These are phyloP conservation scores for Rhegmatorhina hoffmannsi DNA, from an alignment of 2,113 vertebrate genomes.

Conservation along the genomic window DNA sequence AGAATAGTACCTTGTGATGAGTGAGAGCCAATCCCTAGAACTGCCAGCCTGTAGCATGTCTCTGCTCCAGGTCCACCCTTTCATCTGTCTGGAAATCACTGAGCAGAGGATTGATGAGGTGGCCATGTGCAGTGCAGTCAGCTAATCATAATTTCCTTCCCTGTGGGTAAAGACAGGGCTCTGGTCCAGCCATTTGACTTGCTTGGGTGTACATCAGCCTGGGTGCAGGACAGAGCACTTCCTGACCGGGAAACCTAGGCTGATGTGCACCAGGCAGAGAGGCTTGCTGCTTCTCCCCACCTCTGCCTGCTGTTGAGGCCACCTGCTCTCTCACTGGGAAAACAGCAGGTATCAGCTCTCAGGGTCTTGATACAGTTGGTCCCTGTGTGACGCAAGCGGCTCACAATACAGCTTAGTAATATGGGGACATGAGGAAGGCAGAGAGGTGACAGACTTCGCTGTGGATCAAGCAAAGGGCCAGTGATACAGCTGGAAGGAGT, in stretches of 20 bases:
- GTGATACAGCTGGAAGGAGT: not conserved
- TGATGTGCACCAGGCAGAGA: not conserved
- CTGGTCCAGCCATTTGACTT: not conserved
- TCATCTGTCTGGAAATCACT: not conserved
- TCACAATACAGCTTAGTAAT: not conserved
- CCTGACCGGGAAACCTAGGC: fast-evolving
- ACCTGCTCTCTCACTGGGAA: not conserved
- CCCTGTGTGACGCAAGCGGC: not conserved
- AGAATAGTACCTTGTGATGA: not conserved
- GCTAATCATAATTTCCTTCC: not conserved
- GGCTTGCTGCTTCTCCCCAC: not conserved
- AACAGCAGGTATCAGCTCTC: not conserved
- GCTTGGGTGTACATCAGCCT: too few relatives aligned
- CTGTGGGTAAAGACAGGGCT: not conserved
- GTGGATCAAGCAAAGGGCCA: not conserved
- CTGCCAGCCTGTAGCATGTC: not conserved
- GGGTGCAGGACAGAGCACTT: not conserved
- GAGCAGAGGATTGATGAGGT: not conserved
- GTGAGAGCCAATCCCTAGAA: not conserved
- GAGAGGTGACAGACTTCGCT: not conserved
- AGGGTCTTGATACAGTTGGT: fast-evolving
- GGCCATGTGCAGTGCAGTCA: not conserved
- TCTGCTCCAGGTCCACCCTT: not conserved
- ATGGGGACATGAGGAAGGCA: not conserved
- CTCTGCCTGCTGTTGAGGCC: not conserved